A percentile compares a stretch with the other conserved stretches of the same genome.
Conservation (phyloP, 2,888 invertebrate genomes). For the Ethmia dodecea region DNA sequence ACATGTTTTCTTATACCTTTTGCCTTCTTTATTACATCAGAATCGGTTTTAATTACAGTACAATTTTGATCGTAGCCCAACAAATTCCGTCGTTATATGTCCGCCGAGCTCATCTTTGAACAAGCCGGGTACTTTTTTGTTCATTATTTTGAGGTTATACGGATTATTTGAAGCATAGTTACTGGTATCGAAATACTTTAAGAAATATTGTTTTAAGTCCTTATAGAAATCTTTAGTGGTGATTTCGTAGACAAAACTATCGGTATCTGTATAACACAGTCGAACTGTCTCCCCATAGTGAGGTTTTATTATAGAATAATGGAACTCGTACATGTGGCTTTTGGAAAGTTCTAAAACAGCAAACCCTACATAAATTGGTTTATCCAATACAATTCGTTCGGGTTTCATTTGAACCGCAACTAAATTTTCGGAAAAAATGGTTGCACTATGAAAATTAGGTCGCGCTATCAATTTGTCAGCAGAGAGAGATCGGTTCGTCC, state of each 20-base stretch:
- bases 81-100: too few relatives aligned
- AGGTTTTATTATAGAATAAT: neutral
- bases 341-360: neutral
- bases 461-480: too few relatives aligned
- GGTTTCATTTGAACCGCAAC: neutral
- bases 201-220: neutral
- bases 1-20: neutral
- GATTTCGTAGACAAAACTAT: too few relatives aligned
- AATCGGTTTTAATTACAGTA: neutral
- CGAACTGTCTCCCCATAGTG: neutral
- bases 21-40: neutral
- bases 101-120: neutral
- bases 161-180: neutral
- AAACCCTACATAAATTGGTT: slow-evolving; percentile 1
- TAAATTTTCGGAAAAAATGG: too few relatives aligned
- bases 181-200: neutral
- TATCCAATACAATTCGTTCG: neutral
- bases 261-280: too few relatives aligned
- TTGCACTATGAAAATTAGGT: neutral
- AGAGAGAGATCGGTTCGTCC: too few relatives aligned
- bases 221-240: too few relatives aligned
- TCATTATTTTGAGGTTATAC: neutral
- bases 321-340: slow-evolving; percentile 1
- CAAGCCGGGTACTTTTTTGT: too few relatives aligned
- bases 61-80: too few relatives aligned